Percentiles rank a stretch among this genome's conserved stretches.
Evolutionary conservation across 2,113 vertebrate species (phyloP).

Genomic region (Phainopepla nitens): DNA sequence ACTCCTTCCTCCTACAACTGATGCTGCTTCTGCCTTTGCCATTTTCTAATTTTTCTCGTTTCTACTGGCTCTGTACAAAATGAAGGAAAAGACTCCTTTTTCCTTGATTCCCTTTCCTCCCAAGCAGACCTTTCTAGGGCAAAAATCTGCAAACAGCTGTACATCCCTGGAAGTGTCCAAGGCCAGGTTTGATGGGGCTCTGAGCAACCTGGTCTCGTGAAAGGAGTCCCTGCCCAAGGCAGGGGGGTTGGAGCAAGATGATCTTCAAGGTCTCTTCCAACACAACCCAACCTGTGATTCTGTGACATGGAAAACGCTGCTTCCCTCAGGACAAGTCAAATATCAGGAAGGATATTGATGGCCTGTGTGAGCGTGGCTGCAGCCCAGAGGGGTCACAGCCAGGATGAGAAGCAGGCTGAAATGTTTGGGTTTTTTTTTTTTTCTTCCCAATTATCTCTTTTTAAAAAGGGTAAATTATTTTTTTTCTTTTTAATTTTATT

Average conservation of each 20-base stretch:
- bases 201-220: background rate
- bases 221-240: background rate
- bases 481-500: background rate
- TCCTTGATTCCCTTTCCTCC: background rate
- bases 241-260: background rate
- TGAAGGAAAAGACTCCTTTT: background rate
- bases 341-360: background rate
- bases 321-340: background rate
- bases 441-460: background rate
- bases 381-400: accelerated
- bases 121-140: background rate
- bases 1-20: background rate
- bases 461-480: background rate
- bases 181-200: background rate
- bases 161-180: background rate
- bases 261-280: background rate
- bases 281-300: background rate
- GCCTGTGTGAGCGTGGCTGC: background rate
- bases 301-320: accelerated
- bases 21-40: background rate
- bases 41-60: background rate
- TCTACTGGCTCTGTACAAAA: background rate
- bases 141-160: background rate
- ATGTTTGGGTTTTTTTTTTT: too few relatives aligned
- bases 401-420: background rate